Base-by-base conservation (phyloP, 1,140 invertebrate genomes). In the Orchestia grillus region DNA sequence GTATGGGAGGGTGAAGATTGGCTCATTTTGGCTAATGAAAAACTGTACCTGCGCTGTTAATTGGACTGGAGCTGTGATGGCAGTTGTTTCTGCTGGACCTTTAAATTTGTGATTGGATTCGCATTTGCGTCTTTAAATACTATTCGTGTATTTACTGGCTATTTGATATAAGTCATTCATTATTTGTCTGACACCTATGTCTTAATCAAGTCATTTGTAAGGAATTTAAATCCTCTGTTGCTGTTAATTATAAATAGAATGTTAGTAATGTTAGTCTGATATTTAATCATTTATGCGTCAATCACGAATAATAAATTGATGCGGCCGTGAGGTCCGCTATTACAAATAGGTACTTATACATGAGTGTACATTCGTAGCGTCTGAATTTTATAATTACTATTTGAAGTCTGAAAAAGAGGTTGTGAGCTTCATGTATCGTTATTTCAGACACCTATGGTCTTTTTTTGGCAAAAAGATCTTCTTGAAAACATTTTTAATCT, bases 31-130 rank as follows among this genome's bases (percentile, higher is more conserved):
- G 11, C 43, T 90, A 28, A 42, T 90, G 88, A 42, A 90, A 41
- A 42, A 42, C n/a, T 90, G 43, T 90, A 90, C n/a, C 88, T 90
- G 43, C 43, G 36, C 88, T 42, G 42, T 90, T 90, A 90, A 90
- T 90, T 90, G 41, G 88, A 90, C 88, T 4, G 42, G 88, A 90
- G 88, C 88, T 90, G 88, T 90, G 88, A 90, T 90, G 36, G 88
- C 88, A 44, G 43, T 41, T 90, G 41, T n/a, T 87, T 90, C 88
- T 90, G 88, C 88, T 42, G n/a, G 41, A 90, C 88, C 88, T 90
- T 42, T 90, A 90, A 90, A 90, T 90, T 44, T 42, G 88, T 90
- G 43, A 90, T 90, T 42, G 88, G 88, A 77, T 77, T 77, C 28
- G 28, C 28, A 36, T 36, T 36, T 36, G 62, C 62, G 62, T 19